A percentile compares a stretch with the other conserved stretches of the same genome.
phyloP scores from a whole-genome alignment of 1,140 invertebrate species.

The Pissodes strobi region DNA sequence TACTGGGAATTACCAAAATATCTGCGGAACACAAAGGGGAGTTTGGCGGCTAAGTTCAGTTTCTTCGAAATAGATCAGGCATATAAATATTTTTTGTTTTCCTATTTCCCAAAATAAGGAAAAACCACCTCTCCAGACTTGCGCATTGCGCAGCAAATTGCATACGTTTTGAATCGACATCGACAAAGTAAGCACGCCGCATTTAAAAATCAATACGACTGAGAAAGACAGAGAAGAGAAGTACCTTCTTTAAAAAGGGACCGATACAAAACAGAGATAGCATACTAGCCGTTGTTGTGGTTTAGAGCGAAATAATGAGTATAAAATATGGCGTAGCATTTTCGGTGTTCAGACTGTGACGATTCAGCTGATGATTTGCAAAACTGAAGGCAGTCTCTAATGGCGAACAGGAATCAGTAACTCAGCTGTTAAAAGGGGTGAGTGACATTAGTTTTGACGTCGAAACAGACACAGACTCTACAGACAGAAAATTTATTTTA shows the following conservation, averaged over 20 bases:
- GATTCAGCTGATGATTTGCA: constrained; percentile 33
- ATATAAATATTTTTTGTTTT: constrained; percentile 1
- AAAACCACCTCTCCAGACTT: constrained; percentile 18
- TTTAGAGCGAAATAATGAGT: background rate
- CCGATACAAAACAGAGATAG: background rate
- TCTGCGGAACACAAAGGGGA: constrained; percentile 25
- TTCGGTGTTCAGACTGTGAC: constrained; percentile 42
- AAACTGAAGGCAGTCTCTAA: constrained; percentile 36
- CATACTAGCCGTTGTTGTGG: background rate
- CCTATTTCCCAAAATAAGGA: constrained; percentile 21
- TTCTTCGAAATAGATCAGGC: constrained; percentile 22
- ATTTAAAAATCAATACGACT: constrained; percentile 17
- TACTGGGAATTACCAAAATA: no score
- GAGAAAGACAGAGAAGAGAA: background rate
- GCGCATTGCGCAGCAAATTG: constrained; percentile 7
- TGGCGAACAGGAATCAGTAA: constrained; percentile 36
- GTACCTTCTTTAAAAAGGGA: no score
- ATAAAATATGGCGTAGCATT: constrained; percentile 7
- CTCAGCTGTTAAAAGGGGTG: constrained; percentile 50
- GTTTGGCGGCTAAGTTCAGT: constrained; percentile 42
- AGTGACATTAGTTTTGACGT: constrained; percentile 52
- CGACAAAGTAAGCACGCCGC: constrained; percentile 2
- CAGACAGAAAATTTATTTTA: constrained; percentile 38
- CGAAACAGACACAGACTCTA: no score
- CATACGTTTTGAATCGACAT: background rate